Evolutionary conservation across 2,888 invertebrate species (phyloP), one percentile per base, ranked within the genome.

Genomic region (Clistopyga incitator): DNA sequence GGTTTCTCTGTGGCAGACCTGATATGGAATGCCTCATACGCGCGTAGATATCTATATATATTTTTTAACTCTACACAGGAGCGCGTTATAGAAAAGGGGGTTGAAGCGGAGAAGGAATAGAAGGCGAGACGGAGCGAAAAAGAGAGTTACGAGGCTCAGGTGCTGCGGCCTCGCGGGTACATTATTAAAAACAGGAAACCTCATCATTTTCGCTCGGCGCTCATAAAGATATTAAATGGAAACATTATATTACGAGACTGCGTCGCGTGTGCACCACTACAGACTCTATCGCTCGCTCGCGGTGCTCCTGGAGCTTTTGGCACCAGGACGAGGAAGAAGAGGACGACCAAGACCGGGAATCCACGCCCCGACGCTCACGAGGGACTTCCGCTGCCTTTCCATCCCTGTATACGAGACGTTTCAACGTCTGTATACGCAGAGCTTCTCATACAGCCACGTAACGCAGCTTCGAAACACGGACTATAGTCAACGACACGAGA

Each of bases 151-250:
- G 91, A 90, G 91, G 90, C 89, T 92, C 92, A 92, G 92, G 92
- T 92, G 92, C 86, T 81, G 81, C 71, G 84, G 78, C 84, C 88
- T 88, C 88, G 86, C 82, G 88, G 90, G 90, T 90, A 90, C 91
- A 92, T 92, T 92, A 92, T 92, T 92, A 92, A 92, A 92, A 92
- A 91, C 91, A 91, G 90, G 90, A 90, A 91, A 91, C 91, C 92
- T 92, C 92, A 91, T 92, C 91, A 91, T 92, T 92, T 91, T 92
- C 88, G 84, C 88, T 88, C 88, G 87, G 86, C 86, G 86, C 90
- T 90, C 91, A 90, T 92, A 92, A 91, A 92, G 90, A 92, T 92
- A 92, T 92, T 92, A 92, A 92, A 92, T 90, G 91, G 91, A 91
- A 90, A 91, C 91, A 91, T 92, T 92, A 92, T 90, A 90, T 91